Percentiles rank a stretch among this genome's conserved stretches.
Conservation (phyloP, 2,888 invertebrate genomes). For the Metallyticus violacea region DNA sequence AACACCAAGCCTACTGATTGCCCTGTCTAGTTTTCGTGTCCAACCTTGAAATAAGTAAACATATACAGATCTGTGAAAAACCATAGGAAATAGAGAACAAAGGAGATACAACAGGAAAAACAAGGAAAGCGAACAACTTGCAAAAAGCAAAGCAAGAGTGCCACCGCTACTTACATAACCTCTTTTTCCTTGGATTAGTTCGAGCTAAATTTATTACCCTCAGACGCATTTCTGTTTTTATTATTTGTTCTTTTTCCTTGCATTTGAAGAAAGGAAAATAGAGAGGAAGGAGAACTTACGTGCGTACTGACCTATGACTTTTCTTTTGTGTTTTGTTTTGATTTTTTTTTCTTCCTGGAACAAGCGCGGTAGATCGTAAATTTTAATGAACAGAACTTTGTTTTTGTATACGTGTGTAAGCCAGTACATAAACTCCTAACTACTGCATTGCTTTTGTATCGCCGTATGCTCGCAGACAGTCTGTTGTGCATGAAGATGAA, state of each 20-base stretch:
- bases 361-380: neutral
- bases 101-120: neutral
- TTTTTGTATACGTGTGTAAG: neutral
- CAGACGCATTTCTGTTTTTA: neutral
- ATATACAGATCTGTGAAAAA: neutral
- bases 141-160: neutral
- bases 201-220: neutral
- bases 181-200: neutral
- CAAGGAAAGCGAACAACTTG: neutral
- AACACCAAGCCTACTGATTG: neutral
- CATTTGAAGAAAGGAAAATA: neutral
- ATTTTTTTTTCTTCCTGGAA: neutral
- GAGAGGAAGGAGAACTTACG: neutral
- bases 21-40: neutral
- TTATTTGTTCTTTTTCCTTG: neutral
- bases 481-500: too few relatives aligned
- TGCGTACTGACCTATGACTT: neutral
- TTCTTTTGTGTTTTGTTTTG: neutral
- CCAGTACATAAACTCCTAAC: neutral
- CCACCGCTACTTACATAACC: neutral
- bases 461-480: neutral
- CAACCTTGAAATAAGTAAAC: neutral
- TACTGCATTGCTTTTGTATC: neutral
- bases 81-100: neutral
- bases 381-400: neutral